Evolutionary conservation across 2,888 invertebrate species (phyloP).

Genomic region (Andrena bucephala): DNA sequence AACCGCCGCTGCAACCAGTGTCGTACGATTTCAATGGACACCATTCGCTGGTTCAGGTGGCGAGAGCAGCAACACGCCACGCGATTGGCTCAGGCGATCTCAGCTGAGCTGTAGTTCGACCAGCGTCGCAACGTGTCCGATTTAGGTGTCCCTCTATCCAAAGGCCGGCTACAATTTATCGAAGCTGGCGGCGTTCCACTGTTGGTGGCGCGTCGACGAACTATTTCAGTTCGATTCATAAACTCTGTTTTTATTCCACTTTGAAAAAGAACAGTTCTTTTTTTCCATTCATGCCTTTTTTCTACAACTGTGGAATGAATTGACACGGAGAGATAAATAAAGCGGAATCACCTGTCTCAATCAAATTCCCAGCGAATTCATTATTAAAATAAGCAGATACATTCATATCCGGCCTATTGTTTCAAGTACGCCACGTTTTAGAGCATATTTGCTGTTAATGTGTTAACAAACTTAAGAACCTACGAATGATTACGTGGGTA

Average conservation of each 20-base stretch:
- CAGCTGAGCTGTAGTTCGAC: slow-evolving; percentile 76
- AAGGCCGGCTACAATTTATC: slow-evolving; percentile 26
- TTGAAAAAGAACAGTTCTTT: neutral
- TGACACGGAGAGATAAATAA: too few species aligned
- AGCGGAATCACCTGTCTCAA: too few species aligned
- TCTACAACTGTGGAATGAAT: too few species aligned
- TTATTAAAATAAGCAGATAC: too few species aligned
- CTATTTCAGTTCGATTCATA: neutral
- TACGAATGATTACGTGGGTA: too few species aligned
- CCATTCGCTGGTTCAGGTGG: slow-evolving; percentile 81
- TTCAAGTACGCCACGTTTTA: too few species aligned
- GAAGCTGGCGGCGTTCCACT: slow-evolving; percentile 18
- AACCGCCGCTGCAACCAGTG: slow-evolving; percentile 51
- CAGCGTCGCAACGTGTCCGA: slow-evolving; percentile 42
- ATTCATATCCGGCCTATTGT: too few species aligned
- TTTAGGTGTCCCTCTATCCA: slow-evolving; percentile 41
- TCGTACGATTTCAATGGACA: slow-evolving; percentile 49
- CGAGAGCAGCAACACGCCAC: slow-evolving; percentile 78
- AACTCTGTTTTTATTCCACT: neutral
- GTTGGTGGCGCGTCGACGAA: neutral
- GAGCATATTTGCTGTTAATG: too few species aligned
- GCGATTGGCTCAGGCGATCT: slow-evolving; percentile 79
- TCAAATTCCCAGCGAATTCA: too few species aligned
- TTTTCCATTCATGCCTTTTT: neutral
- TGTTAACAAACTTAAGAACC: too few species aligned